Base-by-base conservation (phyloP, 2,113 vertebrate genomes). In the Tonatia bakeri region DNA sequence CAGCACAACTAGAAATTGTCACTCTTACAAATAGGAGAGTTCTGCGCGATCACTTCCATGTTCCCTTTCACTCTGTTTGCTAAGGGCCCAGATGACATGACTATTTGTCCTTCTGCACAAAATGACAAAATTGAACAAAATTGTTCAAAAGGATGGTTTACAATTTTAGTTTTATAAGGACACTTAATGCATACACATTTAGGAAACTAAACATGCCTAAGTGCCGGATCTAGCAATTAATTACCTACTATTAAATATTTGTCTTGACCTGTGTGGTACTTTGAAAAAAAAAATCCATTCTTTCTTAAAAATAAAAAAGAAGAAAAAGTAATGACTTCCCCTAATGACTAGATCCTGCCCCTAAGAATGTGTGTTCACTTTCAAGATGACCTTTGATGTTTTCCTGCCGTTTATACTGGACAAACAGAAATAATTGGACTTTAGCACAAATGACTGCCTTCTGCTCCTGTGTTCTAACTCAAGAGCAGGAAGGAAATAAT, bases 131-230 rank as follows among this genome's bases (percentile, higher is more conserved):
- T 85, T 85, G 26, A 19, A 91, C 52, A 86, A 33, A 87, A 85
- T 31, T 95, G 54, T 59, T 47, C 54, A 50, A 87, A 72, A 85
- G 64, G 56, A n/a, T 38, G 76, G 24, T 79, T 93, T 81, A 69
- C 81, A 90, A 79, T 43, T 77, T 95, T 83, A 54, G 16, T 89
- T 94, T 92, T 26, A 54, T 38, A 96, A 90, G 38, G 61, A 59
- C n/a, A 52, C 40, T 64, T 40, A 90, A 73, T 76, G 36, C 19
- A 75, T 19, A 80, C 95, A 72, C 3, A 52, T 91, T 95, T 79
- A 50, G 61, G 72, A 87, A 79, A 72, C 6, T 50, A 67, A 72
- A 36, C 1, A 0, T 65, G 33, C 38, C 36, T 56, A 59, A 87
- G 28, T 40, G 45, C 43, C 82, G 33, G 47, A 47, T 7, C 52